These are phyloP conservation scores for Balaeniceps rex DNA, from an alignment of 2,113 vertebrate species.

Conservation along the genomic window DNA sequence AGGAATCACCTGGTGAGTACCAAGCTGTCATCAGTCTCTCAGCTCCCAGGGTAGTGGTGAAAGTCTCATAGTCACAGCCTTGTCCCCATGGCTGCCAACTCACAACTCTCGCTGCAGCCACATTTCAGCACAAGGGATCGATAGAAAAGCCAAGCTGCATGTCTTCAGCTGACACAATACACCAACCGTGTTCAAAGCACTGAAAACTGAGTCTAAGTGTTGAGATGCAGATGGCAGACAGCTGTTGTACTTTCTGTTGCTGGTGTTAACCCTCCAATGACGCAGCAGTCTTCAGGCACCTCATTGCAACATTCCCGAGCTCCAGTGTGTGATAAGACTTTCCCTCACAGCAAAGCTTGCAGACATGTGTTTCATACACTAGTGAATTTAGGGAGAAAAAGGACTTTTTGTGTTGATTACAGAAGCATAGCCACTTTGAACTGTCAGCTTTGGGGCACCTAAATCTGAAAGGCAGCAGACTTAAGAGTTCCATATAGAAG, in stretches of 20 bases:
- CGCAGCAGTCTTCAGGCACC: not conserved
- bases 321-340: not conserved
- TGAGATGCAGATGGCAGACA: not conserved
- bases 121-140: not conserved
- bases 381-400: not conserved
- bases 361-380: not conserved
- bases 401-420: not conserved
- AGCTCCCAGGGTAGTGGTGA: not conserved
- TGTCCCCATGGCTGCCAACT: not conserved
- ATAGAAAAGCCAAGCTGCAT: fast-evolving
- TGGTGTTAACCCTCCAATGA: not conserved
- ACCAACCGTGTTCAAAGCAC: not conserved
- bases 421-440: not conserved
- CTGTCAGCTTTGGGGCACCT: not conserved
- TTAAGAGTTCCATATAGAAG: not conserved
- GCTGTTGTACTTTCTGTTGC: not conserved
- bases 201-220: not conserved
- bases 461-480: not conserved
- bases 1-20: not conserved
- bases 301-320: fast-evolving
- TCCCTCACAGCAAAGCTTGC: not conserved
- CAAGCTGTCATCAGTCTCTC: not conserved
- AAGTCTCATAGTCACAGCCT: not conserved
- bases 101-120: not conserved
- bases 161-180: not conserved